phyloP scores from a whole-genome alignment of 2,888 invertebrate species.

The Tetranychus truncatus region DNA sequence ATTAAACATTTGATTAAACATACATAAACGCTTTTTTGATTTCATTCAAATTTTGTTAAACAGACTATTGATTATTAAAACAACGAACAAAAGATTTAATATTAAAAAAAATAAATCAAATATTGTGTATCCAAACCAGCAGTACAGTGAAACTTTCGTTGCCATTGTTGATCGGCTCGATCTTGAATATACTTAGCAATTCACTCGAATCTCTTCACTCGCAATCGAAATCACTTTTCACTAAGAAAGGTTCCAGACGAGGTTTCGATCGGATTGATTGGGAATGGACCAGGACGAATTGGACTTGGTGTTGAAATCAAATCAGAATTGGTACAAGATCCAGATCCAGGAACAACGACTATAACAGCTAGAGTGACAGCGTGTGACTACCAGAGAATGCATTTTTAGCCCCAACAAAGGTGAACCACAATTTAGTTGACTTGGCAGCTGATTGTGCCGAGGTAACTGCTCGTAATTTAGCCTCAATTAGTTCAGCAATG shows the following conservation, averaged over 20 bases:
- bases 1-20: too few relatives aligned
- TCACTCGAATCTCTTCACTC: too few relatives aligned
- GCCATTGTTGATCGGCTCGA: background rate
- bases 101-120: background rate
- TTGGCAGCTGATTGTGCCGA: background rate
- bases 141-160: background rate
- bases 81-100: too few relatives aligned
- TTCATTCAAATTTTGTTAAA: too few relatives aligned
- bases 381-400: background rate
- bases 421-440: background rate
- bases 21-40: too few relatives aligned
- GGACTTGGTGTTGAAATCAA: background rate
- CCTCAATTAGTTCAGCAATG: background rate
- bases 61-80: too few relatives aligned
- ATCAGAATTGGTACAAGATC: background rate
- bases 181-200: background rate
- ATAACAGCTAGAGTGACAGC: background rate
- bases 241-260: background rate
- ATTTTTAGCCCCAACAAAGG: constrained; percentile 2
- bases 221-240: constrained; percentile 5
- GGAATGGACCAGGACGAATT: background rate
- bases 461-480: background rate
- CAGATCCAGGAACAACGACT: background rate
- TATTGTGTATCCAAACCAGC: background rate
- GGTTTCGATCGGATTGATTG: background rate